Evolutionary conservation across 1,140 invertebrate species (phyloP), one percentile per base, ranked within the genome.

Genomic region (Stegodyphus mimosarum): DNA sequence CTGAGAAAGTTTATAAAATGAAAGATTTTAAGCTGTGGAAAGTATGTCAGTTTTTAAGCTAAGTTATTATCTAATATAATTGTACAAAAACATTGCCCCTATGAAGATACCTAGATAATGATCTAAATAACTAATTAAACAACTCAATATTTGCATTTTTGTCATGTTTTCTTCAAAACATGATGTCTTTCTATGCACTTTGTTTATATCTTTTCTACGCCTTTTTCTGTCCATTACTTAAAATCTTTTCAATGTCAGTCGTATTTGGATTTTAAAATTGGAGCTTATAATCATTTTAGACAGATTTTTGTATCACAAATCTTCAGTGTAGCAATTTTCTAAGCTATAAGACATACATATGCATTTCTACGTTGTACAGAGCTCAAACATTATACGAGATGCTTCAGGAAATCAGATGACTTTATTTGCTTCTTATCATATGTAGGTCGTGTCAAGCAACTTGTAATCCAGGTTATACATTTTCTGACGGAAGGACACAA

Each of bases 401-500:
- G 9, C 5, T 60, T 11, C 15, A 60, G 15, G 9, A 15, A 60
- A 60, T 11, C 15, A 60, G 55, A 60, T 60, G 15, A 15, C 1
- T 60, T 60, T 60, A 9, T 5, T 60, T 11, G 15, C 9, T 60
- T 9, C 9, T 60, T 60, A 60, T 2, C 5, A n/a, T 74, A 53
- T 18, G 0, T 49, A 76, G 74, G 74, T 53, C 55, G 4, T 95
- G 95, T 88, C 93, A 92, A 0, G 91, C 94, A 50, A 91, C 90
- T 0, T 95, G 94, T 86, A 77, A 91, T 60, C 89, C 91, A 33
- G 93, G 93, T 10, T 92, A 94, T 90, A 90, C 93, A 86, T 95
- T 95, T 89, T 92, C 93, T 0, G 94, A 94, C 88, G 94, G 94
- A 2, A 92, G 93, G 0, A 89, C 91, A 0, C 90, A 93, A 2